phyloP scores from a whole-genome alignment of 2,888 invertebrate genomes.

The Glaucopsyche alexis region DNA sequence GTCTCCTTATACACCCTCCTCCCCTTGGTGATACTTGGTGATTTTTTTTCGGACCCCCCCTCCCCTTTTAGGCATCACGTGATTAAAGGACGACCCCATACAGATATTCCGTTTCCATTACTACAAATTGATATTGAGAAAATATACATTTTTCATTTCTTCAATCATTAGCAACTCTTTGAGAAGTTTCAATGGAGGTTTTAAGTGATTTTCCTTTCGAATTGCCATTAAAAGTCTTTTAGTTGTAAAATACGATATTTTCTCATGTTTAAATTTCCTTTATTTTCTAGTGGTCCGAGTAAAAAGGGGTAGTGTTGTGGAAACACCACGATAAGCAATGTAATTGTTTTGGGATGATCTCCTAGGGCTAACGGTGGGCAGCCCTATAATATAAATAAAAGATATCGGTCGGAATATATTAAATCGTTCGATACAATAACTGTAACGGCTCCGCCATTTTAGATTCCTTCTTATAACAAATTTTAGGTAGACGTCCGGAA shows the following conservation, averaged over 20 bases:
- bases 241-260: slow-evolving; percentile 14
- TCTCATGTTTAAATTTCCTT: slow-evolving; percentile 6
- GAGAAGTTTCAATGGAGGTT: slow-evolving; percentile 2
- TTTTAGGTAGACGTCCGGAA: background rate
- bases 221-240: slow-evolving; percentile 1
- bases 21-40: too few relatives aligned
- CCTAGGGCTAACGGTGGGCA: background rate
- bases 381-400: slow-evolving; percentile 17
- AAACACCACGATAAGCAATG: slow-evolving; percentile 13
- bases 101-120: background rate
- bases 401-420: slow-evolving; percentile 9
- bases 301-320: slow-evolving; percentile 21
- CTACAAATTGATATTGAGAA: slow-evolving; percentile 18
- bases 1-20: too few relatives aligned
- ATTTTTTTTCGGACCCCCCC: too few relatives aligned
- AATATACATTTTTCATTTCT: slow-evolving; percentile 15
- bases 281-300: background rate
- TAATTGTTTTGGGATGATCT: slow-evolving; percentile 26
- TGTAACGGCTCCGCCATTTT: background rate
- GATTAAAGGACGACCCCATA: too few relatives aligned
- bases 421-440: slow-evolving; percentile 7
- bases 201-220: slow-evolving; percentile 21
- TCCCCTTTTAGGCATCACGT: too few relatives aligned
- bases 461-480: background rate
- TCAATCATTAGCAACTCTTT: slow-evolving; percentile 21